Evolutionary conservation across 2,888 invertebrate genomes (phyloP), one percentile per base, ranked within the genome.

Genomic region (Volucella inanis): DNA sequence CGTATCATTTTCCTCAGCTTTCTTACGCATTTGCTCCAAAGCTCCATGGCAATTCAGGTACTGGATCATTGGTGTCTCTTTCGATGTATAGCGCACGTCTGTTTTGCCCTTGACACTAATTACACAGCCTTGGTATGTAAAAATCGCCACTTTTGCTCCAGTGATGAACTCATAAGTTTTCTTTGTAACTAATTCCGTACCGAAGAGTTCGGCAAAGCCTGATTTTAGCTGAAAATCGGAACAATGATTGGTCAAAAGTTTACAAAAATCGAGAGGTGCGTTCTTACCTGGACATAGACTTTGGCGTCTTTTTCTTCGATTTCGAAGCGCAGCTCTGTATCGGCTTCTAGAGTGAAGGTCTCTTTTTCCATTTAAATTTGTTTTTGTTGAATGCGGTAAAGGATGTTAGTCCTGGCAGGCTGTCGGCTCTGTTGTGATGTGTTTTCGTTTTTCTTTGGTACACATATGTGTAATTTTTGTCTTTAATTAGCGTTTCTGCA

Each of bases 1-100:
- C 2, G 93, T 94, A 85, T 94, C 94, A 2, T 94, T 94, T 88
- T 95, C 94, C 88, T 97, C 98, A 0, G 98, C 97, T 41, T 95
- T 94, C 50, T 95, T 94, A 86, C 99, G 93, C 92, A 98, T 94
- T 88, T 97, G 96, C 90, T 99, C 99, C 87, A 99, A 93, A 0
- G 98, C 98, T 10, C 97, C 97, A 91, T 99, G 99, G 15, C 97
- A 97, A 92, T 99, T 99, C 3, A 98, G 93, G 91, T 99, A 99
- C 87, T 98, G 95, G 9, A 95, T 93, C 98, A 98, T 99, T 0
- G 99, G 99, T 0, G 99, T 99, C 90, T 99, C 98, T 91, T 97
- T 98, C 0, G 99, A 97, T 0, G 98, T 94, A 91, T 99, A 99
- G 87, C 96, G 97, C 38, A 98, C 98, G 92, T 98, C 98, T 1